phyloP scores from a whole-genome alignment of 2,113 vertebrate species.

The Rutilus rutilus region DNA sequence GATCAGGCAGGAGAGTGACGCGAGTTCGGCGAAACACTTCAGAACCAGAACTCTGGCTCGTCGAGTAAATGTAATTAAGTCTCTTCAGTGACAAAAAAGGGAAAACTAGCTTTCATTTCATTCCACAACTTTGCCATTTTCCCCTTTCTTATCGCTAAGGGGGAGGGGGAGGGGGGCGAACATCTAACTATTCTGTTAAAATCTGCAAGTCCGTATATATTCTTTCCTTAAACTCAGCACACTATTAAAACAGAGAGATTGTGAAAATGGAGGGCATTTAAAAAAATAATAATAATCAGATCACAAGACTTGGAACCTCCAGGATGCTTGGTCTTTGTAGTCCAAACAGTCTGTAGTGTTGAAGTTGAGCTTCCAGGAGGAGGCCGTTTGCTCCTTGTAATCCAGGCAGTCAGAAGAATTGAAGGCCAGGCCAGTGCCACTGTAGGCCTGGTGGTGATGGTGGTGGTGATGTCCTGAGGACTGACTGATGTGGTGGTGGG shows the following conservation, averaged over 20 bases:
- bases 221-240: constrained; percentile 66
- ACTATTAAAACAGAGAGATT: constrained; percentile 60
- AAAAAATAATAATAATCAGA: constrained; percentile 54
- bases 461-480: constrained; percentile 91
- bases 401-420: constrained; percentile 98
- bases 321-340: constrained; percentile 99
- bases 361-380: constrained; percentile 99
- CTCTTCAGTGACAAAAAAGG: constrained; percentile 51
- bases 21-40: constrained; percentile 64
- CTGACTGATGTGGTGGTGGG: constrained; percentile 89
- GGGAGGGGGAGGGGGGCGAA: constrained; percentile 46
- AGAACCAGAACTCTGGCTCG: constrained; percentile 55
- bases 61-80: constrained; percentile 61
- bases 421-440: constrained; percentile 86
- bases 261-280: constrained; percentile 46
- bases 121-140: constrained; percentile 48
- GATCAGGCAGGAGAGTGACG: constrained; percentile 46
- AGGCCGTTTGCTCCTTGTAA: constrained; percentile 94
- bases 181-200: constrained; percentile 60
- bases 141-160: constrained; percentile 42
- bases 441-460: constrained; percentile 91
- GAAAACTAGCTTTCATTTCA: constrained; percentile 41
- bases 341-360: constrained; percentile 97
- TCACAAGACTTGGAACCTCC: constrained; percentile 99
- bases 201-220: constrained; percentile 68